Evolutionary conservation across 1,140 invertebrate genomes (phyloP).

Genomic region (Grapholita molesta): DNA sequence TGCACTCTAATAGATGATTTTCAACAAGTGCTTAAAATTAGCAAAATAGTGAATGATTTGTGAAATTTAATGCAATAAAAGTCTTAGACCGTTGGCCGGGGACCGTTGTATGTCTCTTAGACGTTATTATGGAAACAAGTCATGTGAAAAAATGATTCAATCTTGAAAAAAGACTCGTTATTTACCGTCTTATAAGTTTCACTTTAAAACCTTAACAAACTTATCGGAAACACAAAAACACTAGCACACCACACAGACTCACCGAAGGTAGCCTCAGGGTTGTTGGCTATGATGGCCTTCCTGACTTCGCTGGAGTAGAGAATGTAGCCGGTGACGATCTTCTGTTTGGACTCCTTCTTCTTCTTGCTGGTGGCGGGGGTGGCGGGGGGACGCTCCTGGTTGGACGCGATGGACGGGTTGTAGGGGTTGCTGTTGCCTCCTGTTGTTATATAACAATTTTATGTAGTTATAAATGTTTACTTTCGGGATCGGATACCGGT

Average conservation of each 20-base stretch:
- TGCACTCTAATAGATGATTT: too few species aligned
- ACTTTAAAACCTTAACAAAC: not conserved
- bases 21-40: too few species aligned
- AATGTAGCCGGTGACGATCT: slow-evolving; percentile 98
- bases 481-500: too few species aligned
- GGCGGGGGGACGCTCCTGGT: slow-evolving; percentile 48
- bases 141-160: too few species aligned
- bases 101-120: too few species aligned
- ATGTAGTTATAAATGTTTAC: too few species aligned
- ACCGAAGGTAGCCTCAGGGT: slow-evolving; percentile 97
- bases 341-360: slow-evolving; percentile 88
- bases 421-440: slow-evolving; percentile 71
- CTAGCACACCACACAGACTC: slow-evolving; percentile 22
- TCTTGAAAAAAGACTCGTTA: too few species aligned
- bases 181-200: too few species aligned
- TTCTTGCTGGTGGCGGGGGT: slow-evolving; percentile 69
- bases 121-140: too few species aligned
- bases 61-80: too few species aligned
- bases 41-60: too few species aligned
- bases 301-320: slow-evolving; percentile 98
- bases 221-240: not conserved
- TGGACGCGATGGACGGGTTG: slow-evolving; percentile 57
- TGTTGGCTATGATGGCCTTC: slow-evolving; percentile 90
- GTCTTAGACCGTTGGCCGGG: too few species aligned
- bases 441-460: slow-evolving; percentile 22